These are phyloP conservation scores for Druceiella hillmani DNA, from an alignment of 2,888 invertebrate species.

Conservation along the genomic window DNA sequence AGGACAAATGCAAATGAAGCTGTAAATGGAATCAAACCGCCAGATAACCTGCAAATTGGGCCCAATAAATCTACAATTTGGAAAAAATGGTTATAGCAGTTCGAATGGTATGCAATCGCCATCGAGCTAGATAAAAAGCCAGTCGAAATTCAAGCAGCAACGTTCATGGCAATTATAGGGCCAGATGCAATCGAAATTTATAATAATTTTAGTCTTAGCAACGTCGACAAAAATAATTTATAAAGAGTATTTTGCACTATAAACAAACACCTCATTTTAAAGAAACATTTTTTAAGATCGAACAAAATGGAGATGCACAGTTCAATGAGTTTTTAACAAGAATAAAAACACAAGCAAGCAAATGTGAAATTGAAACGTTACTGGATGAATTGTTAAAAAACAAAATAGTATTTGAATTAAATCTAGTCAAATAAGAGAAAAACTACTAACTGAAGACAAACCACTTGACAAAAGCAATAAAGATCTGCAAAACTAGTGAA, in stretches of 20 bases:
- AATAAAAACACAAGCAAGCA: slow-evolving; percentile 20
- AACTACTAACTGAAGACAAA: slow-evolving; percentile 12
- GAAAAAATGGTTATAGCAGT: too few species aligned
- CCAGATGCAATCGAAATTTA: too few species aligned
- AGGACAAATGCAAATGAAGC: too few species aligned
- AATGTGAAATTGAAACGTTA: slow-evolving; percentile 19
- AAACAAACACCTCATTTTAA: slow-evolving; percentile 18
- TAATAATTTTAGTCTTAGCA: slow-evolving; percentile 5
- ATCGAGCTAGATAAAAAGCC: too few species aligned
- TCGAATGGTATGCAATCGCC: too few species aligned
- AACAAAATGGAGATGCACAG: slow-evolving; percentile 16
- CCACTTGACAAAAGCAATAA: slow-evolving; percentile 15
- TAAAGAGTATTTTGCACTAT: slow-evolving; percentile 12
- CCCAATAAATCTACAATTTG: too few species aligned
- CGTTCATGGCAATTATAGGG: too few species aligned
- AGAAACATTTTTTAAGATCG: slow-evolving; percentile 19
- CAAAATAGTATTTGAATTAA: slow-evolving; percentile 19
- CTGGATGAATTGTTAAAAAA: slow-evolving; percentile 22
- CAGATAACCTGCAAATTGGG: too few species aligned
- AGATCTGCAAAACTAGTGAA: slow-evolving; percentile 16
- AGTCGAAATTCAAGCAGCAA: too few species aligned
- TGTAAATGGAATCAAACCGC: too few species aligned
- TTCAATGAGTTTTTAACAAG: slow-evolving; percentile 20
- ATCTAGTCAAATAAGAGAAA: slow-evolving; percentile 19
- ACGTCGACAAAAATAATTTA: slow-evolving; percentile 8